Evolutionary conservation across 2,797 vertebrate genomes (phyloP).

Genomic region (Acanthurus tractus): DNA sequence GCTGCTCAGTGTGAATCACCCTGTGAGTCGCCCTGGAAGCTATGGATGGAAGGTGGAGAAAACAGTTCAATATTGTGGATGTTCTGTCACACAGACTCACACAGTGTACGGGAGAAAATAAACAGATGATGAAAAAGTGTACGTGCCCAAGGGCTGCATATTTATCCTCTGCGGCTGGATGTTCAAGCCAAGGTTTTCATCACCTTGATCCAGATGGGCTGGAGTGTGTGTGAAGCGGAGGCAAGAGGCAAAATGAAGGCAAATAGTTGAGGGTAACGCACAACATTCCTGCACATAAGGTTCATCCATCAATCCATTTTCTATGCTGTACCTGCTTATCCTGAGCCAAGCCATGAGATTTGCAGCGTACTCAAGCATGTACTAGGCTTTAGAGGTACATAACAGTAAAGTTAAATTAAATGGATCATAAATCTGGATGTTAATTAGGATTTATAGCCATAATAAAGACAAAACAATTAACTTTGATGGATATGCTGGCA

Average conservation of each 20-base stretch:
- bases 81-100: slow-evolving; percentile 37
- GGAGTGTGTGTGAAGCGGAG: slow-evolving; percentile 23
- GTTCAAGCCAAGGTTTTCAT: slow-evolving; percentile 48
- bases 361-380: neutral
- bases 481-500: neutral
- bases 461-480: neutral
- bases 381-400: no score
- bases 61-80: slow-evolving; percentile 7
- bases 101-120: slow-evolving; percentile 69
- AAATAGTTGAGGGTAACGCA: slow-evolving; percentile 19
- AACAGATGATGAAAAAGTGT: slow-evolving; percentile 57
- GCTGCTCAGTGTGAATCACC: slow-evolving; percentile 8
- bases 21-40: neutral
- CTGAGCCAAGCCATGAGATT: slow-evolving; percentile 1
- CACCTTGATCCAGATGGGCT: slow-evolving; percentile 33
- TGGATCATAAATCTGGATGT: slow-evolving; percentile 9
- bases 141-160: slow-evolving; percentile 39
- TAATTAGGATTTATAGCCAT: neutral
- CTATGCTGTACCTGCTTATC: neutral
- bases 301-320: slow-evolving; percentile 16
- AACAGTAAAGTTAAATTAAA: neutral
- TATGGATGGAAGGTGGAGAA: slow-evolving; percentile 11
- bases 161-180: slow-evolving; percentile 55
- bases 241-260: slow-evolving; percentile 2
- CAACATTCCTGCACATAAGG: slow-evolving; percentile 6